phyloP scores from a whole-genome alignment of 1,140 invertebrate species.

The Reticulitermes speratus region DNA sequence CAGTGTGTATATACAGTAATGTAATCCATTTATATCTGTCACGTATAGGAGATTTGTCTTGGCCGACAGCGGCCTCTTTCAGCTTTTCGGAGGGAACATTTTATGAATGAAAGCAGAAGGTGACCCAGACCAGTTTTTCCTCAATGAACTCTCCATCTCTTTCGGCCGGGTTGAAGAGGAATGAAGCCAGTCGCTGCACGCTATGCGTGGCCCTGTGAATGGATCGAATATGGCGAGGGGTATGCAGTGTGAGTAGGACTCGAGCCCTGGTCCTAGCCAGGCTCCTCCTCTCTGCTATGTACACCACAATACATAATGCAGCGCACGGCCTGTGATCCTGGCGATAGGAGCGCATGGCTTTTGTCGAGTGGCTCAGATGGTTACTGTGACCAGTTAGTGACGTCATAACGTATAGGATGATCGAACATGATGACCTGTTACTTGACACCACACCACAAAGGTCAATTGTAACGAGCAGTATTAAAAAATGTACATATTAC shows the following conservation, averaged over 20 bases:
- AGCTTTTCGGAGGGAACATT: conserved; percentile 4
- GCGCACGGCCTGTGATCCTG: not conserved
- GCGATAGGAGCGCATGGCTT: not conserved
- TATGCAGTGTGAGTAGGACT: not conserved
- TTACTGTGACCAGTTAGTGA: not conserved
- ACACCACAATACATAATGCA: not conserved
- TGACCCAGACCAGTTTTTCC: not conserved
- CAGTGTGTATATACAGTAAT: too few species aligned
- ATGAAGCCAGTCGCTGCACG: not conserved
- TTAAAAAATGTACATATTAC: not conserved
- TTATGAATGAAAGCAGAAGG: conserved; percentile 13
- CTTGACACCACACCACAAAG: not conserved
- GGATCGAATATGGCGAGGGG: not conserved
- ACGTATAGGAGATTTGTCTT: not conserved
- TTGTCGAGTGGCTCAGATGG: not conserved
- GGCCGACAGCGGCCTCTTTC: not conserved
- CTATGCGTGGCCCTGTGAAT: not conserved
- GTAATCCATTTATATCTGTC: not conserved
- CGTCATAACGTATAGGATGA: not conserved
- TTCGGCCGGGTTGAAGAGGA: not conserved
- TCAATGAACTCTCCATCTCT: conserved; percentile 11
- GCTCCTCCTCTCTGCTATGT: conserved; percentile 3
- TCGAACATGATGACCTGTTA: not conserved
- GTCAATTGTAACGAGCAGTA: not conserved
- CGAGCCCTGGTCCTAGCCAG: not conserved